Percentiles rank a stretch among this genome's conserved stretches.
These are phyloP conservation scores for Diaprepes abbreviatus DNA, from an alignment of 2,888 invertebrate species.

Conservation along the genomic window DNA sequence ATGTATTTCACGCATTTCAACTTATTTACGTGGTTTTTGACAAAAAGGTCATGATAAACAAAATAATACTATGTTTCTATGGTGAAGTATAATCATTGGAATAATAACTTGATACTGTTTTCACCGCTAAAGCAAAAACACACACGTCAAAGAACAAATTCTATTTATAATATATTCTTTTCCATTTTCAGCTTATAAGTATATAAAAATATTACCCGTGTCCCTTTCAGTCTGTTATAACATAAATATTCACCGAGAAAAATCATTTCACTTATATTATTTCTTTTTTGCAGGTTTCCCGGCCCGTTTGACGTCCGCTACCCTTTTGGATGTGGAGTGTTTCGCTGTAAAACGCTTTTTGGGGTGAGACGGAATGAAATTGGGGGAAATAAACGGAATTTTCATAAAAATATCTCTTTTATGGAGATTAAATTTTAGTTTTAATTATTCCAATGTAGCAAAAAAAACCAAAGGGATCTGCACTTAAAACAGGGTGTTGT, in stretches of 20 bases:
- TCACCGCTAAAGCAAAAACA: no score
- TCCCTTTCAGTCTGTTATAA: neutral
- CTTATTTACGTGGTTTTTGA: no score
- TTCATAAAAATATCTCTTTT: neutral
- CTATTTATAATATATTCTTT: neutral
- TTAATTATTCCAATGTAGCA: no score
- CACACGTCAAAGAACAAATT: neutral
- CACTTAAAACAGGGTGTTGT: no score
- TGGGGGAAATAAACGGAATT: neutral
- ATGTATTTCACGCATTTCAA: no score
- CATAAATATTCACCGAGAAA: slow-evolving; percentile 17
- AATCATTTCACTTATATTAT: slow-evolving; percentile 21
- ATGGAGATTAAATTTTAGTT: neutral
- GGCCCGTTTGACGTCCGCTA: neutral
- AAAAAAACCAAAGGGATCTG: no score
- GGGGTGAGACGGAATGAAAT: neutral
- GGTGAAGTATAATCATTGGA: no score
- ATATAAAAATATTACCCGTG: slow-evolving; percentile 1
- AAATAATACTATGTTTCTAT: no score
- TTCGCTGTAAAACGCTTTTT: neutral
- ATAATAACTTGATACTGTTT: no score
- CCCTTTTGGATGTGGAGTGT: neutral
- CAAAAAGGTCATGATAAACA: no score
- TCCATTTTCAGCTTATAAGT: neutral
- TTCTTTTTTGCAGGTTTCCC: slow-evolving; percentile 28